Base-by-base conservation (phyloP, 2,888 invertebrate genomes). In the Sesamia inferens region DNA sequence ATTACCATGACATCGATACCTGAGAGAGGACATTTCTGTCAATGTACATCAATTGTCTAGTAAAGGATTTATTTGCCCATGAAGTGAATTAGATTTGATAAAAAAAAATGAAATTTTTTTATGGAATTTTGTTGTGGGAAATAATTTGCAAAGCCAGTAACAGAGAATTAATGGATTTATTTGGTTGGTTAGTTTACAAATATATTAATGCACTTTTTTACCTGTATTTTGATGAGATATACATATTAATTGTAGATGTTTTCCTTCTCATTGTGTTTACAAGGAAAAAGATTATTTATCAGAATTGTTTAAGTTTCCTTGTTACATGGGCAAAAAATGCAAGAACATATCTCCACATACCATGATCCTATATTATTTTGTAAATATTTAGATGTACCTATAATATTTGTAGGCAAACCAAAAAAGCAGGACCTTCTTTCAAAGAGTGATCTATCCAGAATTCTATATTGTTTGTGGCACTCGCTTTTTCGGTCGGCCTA, bases 331-430 rank as follows among this genome's bases (percentile, higher is more conserved):
- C 51, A 58, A 22, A 64, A 64, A 57, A 22, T 63, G 24, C 13
- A 31, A 16, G 4, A 8, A 2, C n/a, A 6, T 48, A 0, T 14
- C 14, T 8, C 16, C 22, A 44, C 7, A 19, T 11, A 58, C 13
- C 24, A 14, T 68, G 19, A 22, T 51, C 19, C 19, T 51, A 31
- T 31, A 54, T 16, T 51, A 11, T 64, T 72, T 42, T 79, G 78
- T 74, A 65, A 74, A 74, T 74, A 79, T 47, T 31, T 80, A 76
- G 67, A 79, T 63, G 7, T 64, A 31, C 24, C 8, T 47, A 42
- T 42, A 13, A 13, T 42, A 74, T 13, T 22, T 44, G 65, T 39
- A 68, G 47, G 61, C 57, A 42, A 54, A 74, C 57, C 47, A 58
- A 77, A 78, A 31, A 57, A 66, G 22, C 42, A 11, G 24, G 19